Evolutionary conservation across 1,140 invertebrate species (phyloP), one percentile per base, ranked within the genome.

Genomic region (Amyelois transitella): DNA sequence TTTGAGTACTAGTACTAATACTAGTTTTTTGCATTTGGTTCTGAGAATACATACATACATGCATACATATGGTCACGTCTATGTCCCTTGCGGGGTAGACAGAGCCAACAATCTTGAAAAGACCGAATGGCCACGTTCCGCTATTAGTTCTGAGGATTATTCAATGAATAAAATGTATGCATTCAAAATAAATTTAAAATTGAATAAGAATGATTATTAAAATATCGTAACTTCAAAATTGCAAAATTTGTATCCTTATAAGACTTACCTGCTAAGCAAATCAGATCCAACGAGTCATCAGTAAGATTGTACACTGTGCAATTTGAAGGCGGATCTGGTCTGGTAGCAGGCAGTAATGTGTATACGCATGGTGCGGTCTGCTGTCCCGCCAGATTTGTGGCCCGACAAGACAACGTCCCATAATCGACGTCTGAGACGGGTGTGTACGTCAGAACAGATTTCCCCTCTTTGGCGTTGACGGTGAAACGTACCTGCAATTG

Each of bases 271-370:
- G 85, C 64, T 52, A 82, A 53, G 64, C 88, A 89, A 18, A 77
- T 65, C 1, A 95, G 89, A 63, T 92, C 89, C 54, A 95, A 73
- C 1, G 93, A 92, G 62, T 95, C 93, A 51, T 93, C 92, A 6
- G 94, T 96, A 58, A 94, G 91, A 75, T 96, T 96, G 58, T 93
- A 90, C n/a, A 95, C 89, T 6, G 92, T 93, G 77, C 95, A 96
- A 78, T 96, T 96, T 43, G 92, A 89, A 6, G 95, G 90, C 18
- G 93, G 90, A 62, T 95, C 94, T 6, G 95, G 95, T 21, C 92
- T 90, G 83, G 93, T 93, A n/a, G 93, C 92, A 7, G 93, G 91
- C 58, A 94, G 90, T 45, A 94, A 89, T 47, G 92, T 92, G 80
- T 94, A 94, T 14, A 92, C 86, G 80, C 93, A 94, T 1, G 93